A percentile compares a stretch with the other conserved stretches of the same genome.
Evolutionary conservation across 1,140 invertebrate genomes (phyloP).

Genomic region (Eupeodes corollae): DNA sequence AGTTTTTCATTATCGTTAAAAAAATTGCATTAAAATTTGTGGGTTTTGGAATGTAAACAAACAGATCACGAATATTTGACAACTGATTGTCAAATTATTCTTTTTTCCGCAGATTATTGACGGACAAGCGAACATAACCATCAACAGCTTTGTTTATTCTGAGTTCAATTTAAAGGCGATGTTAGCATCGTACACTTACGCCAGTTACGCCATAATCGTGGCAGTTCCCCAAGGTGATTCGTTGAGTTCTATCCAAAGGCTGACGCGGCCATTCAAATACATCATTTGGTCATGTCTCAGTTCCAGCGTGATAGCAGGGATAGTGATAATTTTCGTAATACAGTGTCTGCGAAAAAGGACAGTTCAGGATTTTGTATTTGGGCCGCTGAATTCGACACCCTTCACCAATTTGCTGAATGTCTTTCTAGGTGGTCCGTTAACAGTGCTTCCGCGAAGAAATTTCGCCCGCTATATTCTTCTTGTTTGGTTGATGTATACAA

Average conservation of each 20-base stretch:
- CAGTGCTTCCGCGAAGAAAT: slow-evolving; percentile 15
- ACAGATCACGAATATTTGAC: too few species aligned
- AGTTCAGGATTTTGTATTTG: slow-evolving; percentile 16
- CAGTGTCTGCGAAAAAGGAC: background rate
- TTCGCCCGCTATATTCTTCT: slow-evolving; percentile 22
- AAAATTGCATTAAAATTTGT: too few species aligned
- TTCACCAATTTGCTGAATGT: slow-evolving; percentile 17
- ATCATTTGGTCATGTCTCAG: slow-evolving; percentile 22
- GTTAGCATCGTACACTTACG: slow-evolving; percentile 19
- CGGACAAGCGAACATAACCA: slow-evolving; percentile 21
- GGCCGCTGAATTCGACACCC: slow-evolving; percentile 14
- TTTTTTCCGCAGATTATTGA: slow-evolving; percentile 19
- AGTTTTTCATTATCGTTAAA: too few species aligned
- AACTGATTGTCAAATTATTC: too few species aligned
- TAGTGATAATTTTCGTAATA: slow-evolving; percentile 12
- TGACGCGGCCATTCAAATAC: slow-evolving; percentile 17
- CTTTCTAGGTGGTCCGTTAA: slow-evolving; percentile 12
- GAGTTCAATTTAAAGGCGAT: slow-evolving; percentile 15
- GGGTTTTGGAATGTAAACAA: too few species aligned
- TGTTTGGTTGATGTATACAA: slow-evolving; percentile 19
- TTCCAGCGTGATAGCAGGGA: slow-evolving; percentile 8
- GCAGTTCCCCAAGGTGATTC: slow-evolving; percentile 15
- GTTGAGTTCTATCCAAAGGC: slow-evolving; percentile 17
- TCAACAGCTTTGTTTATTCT: slow-evolving; percentile 22
- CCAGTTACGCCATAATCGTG: slow-evolving; percentile 20